phyloP scores from a whole-genome alignment of 2,888 invertebrate genomes.

The Dioctria rufipes region DNA sequence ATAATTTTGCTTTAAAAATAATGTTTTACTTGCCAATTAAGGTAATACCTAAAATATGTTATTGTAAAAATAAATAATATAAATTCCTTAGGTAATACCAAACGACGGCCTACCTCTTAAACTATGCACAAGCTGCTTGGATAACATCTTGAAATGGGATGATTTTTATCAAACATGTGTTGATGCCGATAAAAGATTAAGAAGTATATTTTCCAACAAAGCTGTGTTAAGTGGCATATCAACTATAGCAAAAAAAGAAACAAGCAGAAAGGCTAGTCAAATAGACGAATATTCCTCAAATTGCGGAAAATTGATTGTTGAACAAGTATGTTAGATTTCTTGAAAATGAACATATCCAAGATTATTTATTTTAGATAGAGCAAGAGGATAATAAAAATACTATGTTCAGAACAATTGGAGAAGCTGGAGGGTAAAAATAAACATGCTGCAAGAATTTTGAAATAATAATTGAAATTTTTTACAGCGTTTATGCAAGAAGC shows the following conservation, averaged over 20 bases:
- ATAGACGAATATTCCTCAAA: neutral
- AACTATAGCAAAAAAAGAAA: neutral
- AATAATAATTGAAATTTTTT: too few species aligned
- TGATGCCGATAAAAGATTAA: slow-evolving; percentile 18
- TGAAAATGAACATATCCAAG: neutral
- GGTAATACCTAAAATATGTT: neutral
- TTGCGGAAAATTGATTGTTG: neutral
- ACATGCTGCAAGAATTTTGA: too few species aligned
- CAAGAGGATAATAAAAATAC: too few species aligned
- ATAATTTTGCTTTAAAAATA: slow-evolving; percentile 17
- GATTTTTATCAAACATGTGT: slow-evolving; percentile 31
- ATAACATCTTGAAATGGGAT: slow-evolving; percentile 15
- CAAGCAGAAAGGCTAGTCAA: neutral
- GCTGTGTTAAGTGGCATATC: neutral
- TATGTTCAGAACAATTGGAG: too few species aligned
- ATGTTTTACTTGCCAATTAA: slow-evolving; percentile 22
- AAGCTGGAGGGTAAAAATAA: too few species aligned
- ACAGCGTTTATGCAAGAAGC: too few species aligned
- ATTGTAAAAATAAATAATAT: neutral
- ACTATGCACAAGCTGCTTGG: slow-evolving; percentile 13
- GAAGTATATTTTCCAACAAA: neutral
- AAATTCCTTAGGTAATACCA: neutral
- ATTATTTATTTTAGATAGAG: neutral
- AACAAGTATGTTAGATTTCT: neutral
- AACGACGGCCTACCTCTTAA: slow-evolving; percentile 8